These are phyloP conservation scores for Acanthisitta chloris DNA, from an alignment of 2,113 vertebrate genomes.

Conservation along the genomic window DNA sequence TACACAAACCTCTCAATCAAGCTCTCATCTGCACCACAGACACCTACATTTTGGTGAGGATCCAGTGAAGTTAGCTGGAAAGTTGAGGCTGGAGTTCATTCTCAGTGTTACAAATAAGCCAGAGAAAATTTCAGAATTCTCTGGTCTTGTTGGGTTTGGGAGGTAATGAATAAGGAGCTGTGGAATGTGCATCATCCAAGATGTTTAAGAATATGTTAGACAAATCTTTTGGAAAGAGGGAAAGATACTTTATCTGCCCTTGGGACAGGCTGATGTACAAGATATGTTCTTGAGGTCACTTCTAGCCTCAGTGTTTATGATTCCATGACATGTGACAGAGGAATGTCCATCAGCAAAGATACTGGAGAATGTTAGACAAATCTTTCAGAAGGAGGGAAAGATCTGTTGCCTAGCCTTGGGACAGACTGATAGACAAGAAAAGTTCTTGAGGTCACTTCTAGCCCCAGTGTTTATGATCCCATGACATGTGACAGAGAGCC, in stretches of 20 bases:
- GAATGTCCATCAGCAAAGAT: not conserved
- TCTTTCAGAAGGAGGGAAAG: not conserved
- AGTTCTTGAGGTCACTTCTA: not conserved
- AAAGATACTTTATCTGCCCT: not conserved
- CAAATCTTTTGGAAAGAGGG: not conserved
- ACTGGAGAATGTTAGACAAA: not conserved
- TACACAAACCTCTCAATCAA: not conserved
- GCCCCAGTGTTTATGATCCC: not conserved
- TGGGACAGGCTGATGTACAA: not conserved
- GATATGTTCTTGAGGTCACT: not conserved
- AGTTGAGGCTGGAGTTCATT: not conserved
- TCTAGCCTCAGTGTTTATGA: not conserved
- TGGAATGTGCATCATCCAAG: not conserved
- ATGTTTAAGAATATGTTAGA: not conserved
- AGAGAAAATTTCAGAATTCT: not conserved
- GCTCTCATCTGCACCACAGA: not conserved
- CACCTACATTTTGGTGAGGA: not conserved
- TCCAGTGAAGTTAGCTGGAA: not conserved
- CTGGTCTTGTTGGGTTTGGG: not conserved
- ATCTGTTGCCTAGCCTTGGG: not conserved
- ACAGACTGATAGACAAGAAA: not conserved
- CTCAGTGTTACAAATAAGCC: not conserved
- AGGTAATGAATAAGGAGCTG: not conserved
- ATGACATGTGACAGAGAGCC: not conserved
- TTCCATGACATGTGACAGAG: not conserved